These are phyloP conservation scores for Lucinisca nassula DNA, from an alignment of 2,888 invertebrate genomes.

Conservation along the genomic window DNA sequence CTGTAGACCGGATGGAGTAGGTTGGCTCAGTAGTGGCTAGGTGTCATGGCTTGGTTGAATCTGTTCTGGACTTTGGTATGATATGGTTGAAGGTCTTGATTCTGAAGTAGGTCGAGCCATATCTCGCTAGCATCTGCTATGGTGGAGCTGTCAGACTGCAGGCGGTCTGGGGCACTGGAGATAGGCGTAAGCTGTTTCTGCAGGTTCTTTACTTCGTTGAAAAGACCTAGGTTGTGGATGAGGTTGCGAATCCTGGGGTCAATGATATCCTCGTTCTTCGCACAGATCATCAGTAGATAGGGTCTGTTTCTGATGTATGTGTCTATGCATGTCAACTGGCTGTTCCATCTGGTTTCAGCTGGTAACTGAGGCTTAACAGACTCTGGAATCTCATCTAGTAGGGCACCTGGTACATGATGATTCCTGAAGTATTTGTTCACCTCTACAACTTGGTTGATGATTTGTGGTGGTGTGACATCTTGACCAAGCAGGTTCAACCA, in stretches of 20 bases:
- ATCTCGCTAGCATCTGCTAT: constrained; percentile 57
- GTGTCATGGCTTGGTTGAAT: constrained; percentile 51
- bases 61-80: constrained; percentile 14
- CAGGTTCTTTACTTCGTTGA: constrained; percentile 46
- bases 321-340: constrained; percentile 36
- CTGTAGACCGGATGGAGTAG: constrained; percentile 57
- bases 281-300: constrained; percentile 31
- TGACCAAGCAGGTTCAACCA: constrained; percentile 51
- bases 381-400: constrained; percentile 19
- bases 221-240: constrained; percentile 56
- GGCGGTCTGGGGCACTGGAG: constrained; percentile 13
- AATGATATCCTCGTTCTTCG: constrained; percentile 54
- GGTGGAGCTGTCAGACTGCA: constrained; percentile 38
- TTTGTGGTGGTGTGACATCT: constrained; percentile 44
- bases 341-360: constrained; percentile 45
- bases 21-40: constrained; percentile 51
- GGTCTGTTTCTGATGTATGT: constrained; percentile 35
- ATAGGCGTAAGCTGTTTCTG: constrained; percentile 40
- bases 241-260: constrained; percentile 42
- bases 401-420: constrained; percentile 30
- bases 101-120: constrained; percentile 30
- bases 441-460: constrained; percentile 45
- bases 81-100: constrained; percentile 24
- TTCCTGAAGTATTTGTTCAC: constrained; percentile 57
- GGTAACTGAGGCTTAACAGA: constrained; percentile 43